A percentile compares a stretch with the other conserved stretches of the same genome.
phyloP scores from a whole-genome alignment of 2,888 invertebrate genomes.

The Yponomeuta cagnagella region DNA sequence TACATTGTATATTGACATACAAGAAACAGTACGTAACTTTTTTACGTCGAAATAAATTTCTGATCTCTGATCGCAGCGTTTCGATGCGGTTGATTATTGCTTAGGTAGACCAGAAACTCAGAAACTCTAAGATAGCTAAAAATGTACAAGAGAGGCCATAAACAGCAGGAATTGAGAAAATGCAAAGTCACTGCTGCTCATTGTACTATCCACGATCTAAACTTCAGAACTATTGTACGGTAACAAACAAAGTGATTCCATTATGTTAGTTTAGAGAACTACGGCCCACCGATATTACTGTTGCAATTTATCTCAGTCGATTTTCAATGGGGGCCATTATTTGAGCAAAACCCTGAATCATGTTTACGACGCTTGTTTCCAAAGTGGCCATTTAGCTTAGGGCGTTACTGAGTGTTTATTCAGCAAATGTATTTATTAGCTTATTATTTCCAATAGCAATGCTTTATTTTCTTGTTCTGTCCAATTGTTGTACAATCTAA shows the following conservation, averaged over 20 bases:
- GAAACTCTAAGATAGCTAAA: background rate
- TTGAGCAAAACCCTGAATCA: conserved; percentile 1
- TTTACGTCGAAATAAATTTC: no score
- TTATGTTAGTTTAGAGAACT: conserved; percentile 20
- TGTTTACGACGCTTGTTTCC: conserved; percentile 9
- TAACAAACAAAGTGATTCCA: conserved; percentile 26
- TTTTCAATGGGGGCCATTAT: conserved; percentile 12
- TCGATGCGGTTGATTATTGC: no score
- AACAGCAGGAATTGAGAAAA: conserved; percentile 23
- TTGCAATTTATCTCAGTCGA: conserved; percentile 10
- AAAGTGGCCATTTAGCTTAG: background rate
- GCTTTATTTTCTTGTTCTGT: background rate
- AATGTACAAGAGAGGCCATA: background rate
- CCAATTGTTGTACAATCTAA: background rate
- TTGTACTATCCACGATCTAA: conserved; percentile 29
- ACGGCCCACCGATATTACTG: conserved; percentile 6
- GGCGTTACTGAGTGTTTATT: background rate
- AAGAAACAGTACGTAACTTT: no score
- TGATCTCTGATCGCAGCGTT: no score
- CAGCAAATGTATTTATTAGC: background rate
- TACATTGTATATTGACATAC: no score
- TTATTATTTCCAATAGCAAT: background rate
- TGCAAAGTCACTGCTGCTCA: conserved; percentile 36
- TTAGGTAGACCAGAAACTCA: no score
- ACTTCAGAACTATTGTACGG: conserved; percentile 26